phyloP scores from a whole-genome alignment of 2,113 vertebrate species.

The Cheilinus undulatus region DNA sequence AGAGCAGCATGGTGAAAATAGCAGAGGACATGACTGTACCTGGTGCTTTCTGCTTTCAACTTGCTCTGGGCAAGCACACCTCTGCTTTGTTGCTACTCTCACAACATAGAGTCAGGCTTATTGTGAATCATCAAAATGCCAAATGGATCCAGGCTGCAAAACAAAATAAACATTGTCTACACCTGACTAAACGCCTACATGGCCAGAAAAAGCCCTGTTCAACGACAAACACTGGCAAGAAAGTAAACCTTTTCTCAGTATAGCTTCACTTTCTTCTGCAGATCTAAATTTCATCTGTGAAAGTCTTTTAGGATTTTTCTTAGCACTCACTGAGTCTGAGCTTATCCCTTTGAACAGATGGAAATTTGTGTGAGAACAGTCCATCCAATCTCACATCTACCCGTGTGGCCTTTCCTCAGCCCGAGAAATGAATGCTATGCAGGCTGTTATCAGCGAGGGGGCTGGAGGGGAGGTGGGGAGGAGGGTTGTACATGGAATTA shows the following conservation, averaged over 20 bases:
- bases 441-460: slow-evolving; percentile 48
- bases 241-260: neutral
- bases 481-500: slow-evolving; percentile 43
- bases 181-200: slow-evolving; percentile 18
- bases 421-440: slow-evolving; percentile 35
- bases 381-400: slow-evolving; percentile 18
- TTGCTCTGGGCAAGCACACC: slow-evolving; percentile 18
- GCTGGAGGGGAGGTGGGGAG: slow-evolving; percentile 2
- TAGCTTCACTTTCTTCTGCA: slow-evolving; percentile 16
- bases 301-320: slow-evolving; percentile 33
- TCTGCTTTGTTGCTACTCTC: slow-evolving; percentile 22
- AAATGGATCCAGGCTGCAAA: slow-evolving; percentile 15
- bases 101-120: slow-evolving; percentile 26
- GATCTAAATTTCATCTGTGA: neutral
- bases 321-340: slow-evolving; percentile 1
- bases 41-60: slow-evolving; percentile 15
- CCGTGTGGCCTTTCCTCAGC: slow-evolving; percentile 8
- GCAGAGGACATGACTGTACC: slow-evolving; percentile 1
- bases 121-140: slow-evolving; percentile 51
- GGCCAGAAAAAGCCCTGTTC: slow-evolving; percentile 1
- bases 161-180: neutral
- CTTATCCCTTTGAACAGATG: neutral
- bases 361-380: slow-evolving; percentile 17
- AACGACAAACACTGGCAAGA: slow-evolving; percentile 22
- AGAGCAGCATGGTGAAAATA: slow-evolving; percentile 1